Evolutionary conservation across 1,140 invertebrate species (phyloP).

Genomic region (Drosophila nebulosa): DNA sequence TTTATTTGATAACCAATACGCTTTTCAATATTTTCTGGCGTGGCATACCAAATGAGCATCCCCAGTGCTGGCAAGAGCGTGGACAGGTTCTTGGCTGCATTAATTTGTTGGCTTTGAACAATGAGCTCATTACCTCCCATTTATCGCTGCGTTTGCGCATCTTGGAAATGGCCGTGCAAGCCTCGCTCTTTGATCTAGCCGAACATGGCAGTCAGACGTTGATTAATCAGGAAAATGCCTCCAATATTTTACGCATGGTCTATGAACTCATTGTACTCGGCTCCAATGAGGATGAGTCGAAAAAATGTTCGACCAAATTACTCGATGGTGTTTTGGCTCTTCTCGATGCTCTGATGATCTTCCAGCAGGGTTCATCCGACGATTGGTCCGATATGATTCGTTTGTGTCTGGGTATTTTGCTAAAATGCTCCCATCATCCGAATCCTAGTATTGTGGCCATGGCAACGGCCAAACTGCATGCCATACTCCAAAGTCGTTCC

Average conservation of each 20-base stretch:
- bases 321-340: slow-evolving; percentile 83
- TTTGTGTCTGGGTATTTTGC: slow-evolving; percentile 81
- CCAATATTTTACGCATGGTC: slow-evolving; percentile 83
- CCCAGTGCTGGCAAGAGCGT: slow-evolving; percentile 84
- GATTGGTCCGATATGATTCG: slow-evolving; percentile 85
- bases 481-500: slow-evolving; percentile 83
- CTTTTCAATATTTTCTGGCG: slow-evolving; percentile 85
- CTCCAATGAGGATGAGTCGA: slow-evolving; percentile 82
- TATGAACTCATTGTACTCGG: slow-evolving; percentile 84
- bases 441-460: slow-evolving; percentile 84
- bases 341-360: slow-evolving; percentile 82
- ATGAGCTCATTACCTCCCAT: slow-evolving; percentile 83
- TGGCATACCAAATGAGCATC: slow-evolving; percentile 83
- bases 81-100: slow-evolving; percentile 85
- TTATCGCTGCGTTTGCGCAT: slow-evolving; percentile 84
- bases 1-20: slow-evolving; percentile 83
- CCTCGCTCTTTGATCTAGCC: slow-evolving; percentile 83
- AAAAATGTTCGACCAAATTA: slow-evolving; percentile 83
- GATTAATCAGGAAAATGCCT: slow-evolving; percentile 83
- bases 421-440: slow-evolving; percentile 83
- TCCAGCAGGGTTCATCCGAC: slow-evolving; percentile 82
- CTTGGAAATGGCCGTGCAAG: slow-evolving; percentile 84
- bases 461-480: slow-evolving; percentile 84
- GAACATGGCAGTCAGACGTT: slow-evolving; percentile 81
- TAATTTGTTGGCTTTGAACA: slow-evolving; percentile 84